Percentiles rank a stretch among this genome's conserved stretches.
phyloP scores from a whole-genome alignment of 23 tunicate species.

The Ciona savignyi region DNA sequence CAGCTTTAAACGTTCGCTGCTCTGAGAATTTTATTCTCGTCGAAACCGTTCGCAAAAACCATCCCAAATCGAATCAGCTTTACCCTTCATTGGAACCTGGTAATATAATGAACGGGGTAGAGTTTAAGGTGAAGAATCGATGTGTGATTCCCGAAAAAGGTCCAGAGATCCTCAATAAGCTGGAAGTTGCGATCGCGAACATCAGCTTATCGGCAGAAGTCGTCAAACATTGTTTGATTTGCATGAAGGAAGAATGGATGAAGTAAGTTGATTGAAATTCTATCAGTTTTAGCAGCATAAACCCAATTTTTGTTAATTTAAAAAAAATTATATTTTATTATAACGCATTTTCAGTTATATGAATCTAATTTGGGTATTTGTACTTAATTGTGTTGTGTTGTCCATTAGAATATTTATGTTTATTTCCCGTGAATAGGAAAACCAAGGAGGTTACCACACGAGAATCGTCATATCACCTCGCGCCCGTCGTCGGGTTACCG shows the following conservation, averaged over 20 bases:
- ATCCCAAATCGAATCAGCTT: constrained; percentile 12
- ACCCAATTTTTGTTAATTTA: too few relatives aligned
- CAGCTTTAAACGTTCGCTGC: constrained; percentile 13
- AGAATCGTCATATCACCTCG: too few relatives aligned
- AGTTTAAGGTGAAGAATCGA: constrained; percentile 41
- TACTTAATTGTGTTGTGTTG: too few relatives aligned
- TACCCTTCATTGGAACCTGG: constrained; percentile 7
- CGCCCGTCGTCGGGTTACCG: too few relatives aligned
- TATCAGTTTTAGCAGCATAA: too few relatives aligned
- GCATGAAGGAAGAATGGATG: too few relatives aligned
- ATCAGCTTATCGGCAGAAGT: constrained; percentile 61
- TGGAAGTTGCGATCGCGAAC: constrained; percentile 58
- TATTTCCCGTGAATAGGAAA: too few relatives aligned
- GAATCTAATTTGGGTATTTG: too few relatives aligned
- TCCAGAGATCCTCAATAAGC: constrained; percentile 52
- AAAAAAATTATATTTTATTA: too few relatives aligned
- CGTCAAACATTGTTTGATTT: constrained; percentile 48
- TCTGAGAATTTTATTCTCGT: constrained; percentile 21
- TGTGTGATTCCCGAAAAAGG: constrained; percentile 58
- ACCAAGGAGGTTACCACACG: too few relatives aligned
- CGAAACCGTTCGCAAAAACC: constrained; percentile 26
- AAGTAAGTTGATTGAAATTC: constrained; percentile 19
- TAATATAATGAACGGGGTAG: constrained; percentile 10
- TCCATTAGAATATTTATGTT: too few relatives aligned
- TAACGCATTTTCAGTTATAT: too few relatives aligned